A percentile compares a stretch with the other conserved stretches of the same genome.
These are phyloP conservation scores for Phainopepla nitens DNA, from an alignment of 2,113 vertebrate genomes.

Conservation along the genomic window DNA sequence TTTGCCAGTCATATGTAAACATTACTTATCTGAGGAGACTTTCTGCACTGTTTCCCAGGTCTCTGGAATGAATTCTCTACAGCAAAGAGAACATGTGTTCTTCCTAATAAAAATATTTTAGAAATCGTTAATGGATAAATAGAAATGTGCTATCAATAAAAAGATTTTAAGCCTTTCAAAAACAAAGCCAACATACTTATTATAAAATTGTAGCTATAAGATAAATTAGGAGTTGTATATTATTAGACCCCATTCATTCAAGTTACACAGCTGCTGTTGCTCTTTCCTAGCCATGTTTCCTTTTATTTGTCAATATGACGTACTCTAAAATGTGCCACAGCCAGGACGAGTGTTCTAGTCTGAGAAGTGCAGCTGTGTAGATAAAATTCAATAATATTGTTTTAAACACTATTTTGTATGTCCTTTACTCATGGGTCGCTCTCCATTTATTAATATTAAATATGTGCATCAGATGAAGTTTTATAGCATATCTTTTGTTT, in stretches of 20 bases:
- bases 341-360: neutral
- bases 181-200: neutral
- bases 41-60: neutral
- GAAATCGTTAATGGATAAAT: neutral
- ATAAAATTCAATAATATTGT: neutral
- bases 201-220: neutral
- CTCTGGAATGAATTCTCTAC: neutral
- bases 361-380: conserved; percentile 4
- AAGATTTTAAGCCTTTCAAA: neutral
- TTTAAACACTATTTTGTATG: neutral
- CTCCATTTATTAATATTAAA: neutral
- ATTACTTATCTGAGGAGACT: neutral
- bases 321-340: neutral
- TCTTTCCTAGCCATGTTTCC: neutral
- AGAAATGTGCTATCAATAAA: neutral
- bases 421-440: neutral
- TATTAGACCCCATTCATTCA: neutral
- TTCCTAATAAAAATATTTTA: neutral
- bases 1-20: neutral
- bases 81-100: neutral
- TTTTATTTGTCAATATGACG: neutral
- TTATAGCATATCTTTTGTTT: neutral
- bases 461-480: neutral
- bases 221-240: neutral
- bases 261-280: neutral